A percentile compares a stretch with the other conserved stretches of the same genome.
phyloP scores from a whole-genome alignment of 1,140 invertebrate species.

The Ectropis grisescens region DNA sequence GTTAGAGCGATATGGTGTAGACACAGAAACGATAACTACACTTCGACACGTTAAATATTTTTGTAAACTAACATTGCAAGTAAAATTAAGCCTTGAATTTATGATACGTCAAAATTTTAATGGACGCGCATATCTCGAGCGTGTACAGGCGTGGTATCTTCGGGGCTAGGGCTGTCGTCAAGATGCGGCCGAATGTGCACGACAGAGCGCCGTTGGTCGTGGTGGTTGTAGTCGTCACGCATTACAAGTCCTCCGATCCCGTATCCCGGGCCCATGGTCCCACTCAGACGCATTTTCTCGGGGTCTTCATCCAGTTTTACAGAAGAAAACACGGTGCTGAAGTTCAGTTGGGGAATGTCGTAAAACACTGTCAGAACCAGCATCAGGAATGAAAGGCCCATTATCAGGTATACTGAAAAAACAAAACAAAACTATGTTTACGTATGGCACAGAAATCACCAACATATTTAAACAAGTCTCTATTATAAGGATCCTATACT shows the following conservation, averaged over 20 bases:
- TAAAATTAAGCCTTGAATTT: no score
- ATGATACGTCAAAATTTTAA: no score
- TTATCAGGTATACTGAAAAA: slow-evolving; percentile 79
- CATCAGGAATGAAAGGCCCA: slow-evolving; percentile 88
- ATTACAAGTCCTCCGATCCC: slow-evolving; percentile 61
- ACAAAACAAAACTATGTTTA: no score
- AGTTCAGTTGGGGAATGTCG: slow-evolving; percentile 88
- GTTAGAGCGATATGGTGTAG: no score
- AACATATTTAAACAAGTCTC: no score
- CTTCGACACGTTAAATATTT: no score
- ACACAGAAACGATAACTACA: no score
- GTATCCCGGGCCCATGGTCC: slow-evolving; percentile 62
- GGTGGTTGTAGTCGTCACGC: slow-evolving; percentile 57
- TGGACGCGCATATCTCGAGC: slow-evolving; percentile 68
- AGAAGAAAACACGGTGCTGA: slow-evolving; percentile 82
- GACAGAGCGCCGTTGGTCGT: slow-evolving; percentile 67
- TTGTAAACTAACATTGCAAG: no score
- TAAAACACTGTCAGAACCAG: slow-evolving; percentile 85
- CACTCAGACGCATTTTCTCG: slow-evolving; percentile 74
- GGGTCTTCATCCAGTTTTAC: slow-evolving; percentile 76
- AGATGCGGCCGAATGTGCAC: slow-evolving; percentile 73
- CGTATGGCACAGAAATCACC: no score
- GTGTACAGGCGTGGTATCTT: slow-evolving; percentile 75
- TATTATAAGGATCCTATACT: no score
- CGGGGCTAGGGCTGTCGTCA: slow-evolving; percentile 77